A percentile compares a stretch with the other conserved stretches of the same genome.
Conservation (phyloP, 2,888 invertebrate species). For the Gandaritis pyraliata region DNA sequence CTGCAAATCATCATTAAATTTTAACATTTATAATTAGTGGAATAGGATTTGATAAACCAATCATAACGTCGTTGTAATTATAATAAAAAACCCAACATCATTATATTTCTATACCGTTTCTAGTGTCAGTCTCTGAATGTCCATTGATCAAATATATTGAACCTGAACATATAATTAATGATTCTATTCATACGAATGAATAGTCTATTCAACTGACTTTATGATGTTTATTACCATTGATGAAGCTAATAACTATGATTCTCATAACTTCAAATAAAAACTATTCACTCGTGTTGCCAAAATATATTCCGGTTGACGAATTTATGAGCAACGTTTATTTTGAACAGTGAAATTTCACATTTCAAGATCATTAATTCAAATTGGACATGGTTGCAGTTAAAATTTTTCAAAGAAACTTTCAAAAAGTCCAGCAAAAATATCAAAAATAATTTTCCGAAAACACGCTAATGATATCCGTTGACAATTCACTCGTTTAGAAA, state of each 20-base stretch:
- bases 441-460: constrained; percentile 2
- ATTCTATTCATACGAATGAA: constrained; percentile 57
- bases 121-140: constrained; percentile 49
- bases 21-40: too few relatives aligned
- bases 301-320: too few relatives aligned
- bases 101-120: background rate
- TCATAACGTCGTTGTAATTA: too few relatives aligned
- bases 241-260: constrained; percentile 1
- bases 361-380: background rate
- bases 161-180: constrained; percentile 60
- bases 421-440: constrained; percentile 1
- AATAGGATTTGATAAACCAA: too few relatives aligned
- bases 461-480: constrained; percentile 20
- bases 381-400: constrained; percentile 9
- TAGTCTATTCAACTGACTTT: constrained; percentile 56
- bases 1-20: too few relatives aligned
- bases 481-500: constrained; percentile 9
- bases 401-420: constrained; percentile 15
- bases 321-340: too few relatives aligned
- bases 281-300: too few relatives aligned
- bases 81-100: too few relatives aligned
- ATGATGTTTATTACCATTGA: constrained; percentile 55
- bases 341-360: background rate
- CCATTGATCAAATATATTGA: constrained; percentile 50
- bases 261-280: background rate